Percentiles rank a stretch among this genome's conserved stretches.
Conservation (phyloP, 2,888 invertebrate species). For the Steinernema carpocapsae region DNA sequence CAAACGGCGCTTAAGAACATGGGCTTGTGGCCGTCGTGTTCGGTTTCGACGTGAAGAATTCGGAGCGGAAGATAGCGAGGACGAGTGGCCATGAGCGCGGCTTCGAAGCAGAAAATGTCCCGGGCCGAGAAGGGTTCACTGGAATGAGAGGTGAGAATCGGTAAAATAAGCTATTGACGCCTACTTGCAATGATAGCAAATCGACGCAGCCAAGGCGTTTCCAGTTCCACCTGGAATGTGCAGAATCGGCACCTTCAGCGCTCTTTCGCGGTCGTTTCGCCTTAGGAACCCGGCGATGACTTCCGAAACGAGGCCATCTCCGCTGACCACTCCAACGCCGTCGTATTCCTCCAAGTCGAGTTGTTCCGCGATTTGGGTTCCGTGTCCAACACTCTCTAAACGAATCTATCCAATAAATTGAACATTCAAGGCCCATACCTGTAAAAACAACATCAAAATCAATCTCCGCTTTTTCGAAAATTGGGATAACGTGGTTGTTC, state of each 20-base stretch:
- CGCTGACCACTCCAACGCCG: neutral
- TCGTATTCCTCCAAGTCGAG: neutral
- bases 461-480: constrained; percentile 44
- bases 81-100: constrained; percentile 50
- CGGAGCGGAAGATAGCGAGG: constrained; percentile 47
- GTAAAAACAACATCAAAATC: constrained; percentile 44
- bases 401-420: neutral
- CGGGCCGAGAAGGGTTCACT: constrained; percentile 60
- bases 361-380: constrained; percentile 76
- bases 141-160: constrained; percentile 24
- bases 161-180: too few species aligned
- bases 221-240: constrained; percentile 95
- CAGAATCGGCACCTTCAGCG: constrained; percentile 81
- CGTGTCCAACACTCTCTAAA: constrained; percentile 76
- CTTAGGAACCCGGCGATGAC: constrained; percentile 65
- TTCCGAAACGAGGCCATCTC: constrained; percentile 75
- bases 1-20: constrained; percentile 59
- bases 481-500: constrained; percentile 25
- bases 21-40: constrained; percentile 42
- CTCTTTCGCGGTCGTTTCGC: constrained; percentile 76
- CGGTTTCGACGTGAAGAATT: constrained; percentile 50
- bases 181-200: constrained; percentile 55
- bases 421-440: constrained; percentile 38
- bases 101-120: constrained; percentile 52
- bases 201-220: constrained; percentile 79